Evolutionary conservation across 2,888 invertebrate genomes (phyloP).

Genomic region (Cheilosia vulpina): DNA sequence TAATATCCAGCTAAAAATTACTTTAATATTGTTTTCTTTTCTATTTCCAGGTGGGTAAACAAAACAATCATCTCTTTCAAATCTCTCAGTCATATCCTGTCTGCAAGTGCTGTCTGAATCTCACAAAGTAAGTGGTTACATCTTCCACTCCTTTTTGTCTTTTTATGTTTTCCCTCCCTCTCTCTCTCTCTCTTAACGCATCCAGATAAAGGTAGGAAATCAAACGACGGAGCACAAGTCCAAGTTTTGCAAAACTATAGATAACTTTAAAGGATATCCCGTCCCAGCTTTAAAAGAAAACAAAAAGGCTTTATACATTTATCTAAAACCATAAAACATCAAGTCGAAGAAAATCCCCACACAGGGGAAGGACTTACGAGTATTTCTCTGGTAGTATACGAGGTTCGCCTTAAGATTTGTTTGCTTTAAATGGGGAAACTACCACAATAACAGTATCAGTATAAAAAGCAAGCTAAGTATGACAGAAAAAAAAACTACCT

Average conservation of each 20-base stretch:
- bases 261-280: slow-evolving; percentile 9
- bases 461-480: background rate
- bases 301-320: background rate
- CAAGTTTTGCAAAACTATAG: background rate
- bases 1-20: background rate
- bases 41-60: slow-evolving; percentile 37
- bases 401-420: slow-evolving; percentile 9
- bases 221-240: background rate
- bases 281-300: background rate
- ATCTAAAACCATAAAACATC: slow-evolving; percentile 29
- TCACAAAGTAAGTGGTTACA: slow-evolving; percentile 20
- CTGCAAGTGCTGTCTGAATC: slow-evolving; percentile 1
- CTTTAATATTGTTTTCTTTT: background rate
- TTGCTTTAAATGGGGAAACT: background rate
- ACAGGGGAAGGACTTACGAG: slow-evolving; percentile 13
- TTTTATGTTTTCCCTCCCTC: no score
- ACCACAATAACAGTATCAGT: slow-evolving; percentile 17
- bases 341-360: slow-evolving; percentile 21
- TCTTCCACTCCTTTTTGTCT: background rate
- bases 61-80: slow-evolving; percentile 7
- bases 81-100: background rate
- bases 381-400: background rate
- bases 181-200: no score
- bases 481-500: background rate
- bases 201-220: slow-evolving; percentile 19